phyloP scores from a whole-genome alignment of 2,888 invertebrate species.

The Morpho achilles region DNA sequence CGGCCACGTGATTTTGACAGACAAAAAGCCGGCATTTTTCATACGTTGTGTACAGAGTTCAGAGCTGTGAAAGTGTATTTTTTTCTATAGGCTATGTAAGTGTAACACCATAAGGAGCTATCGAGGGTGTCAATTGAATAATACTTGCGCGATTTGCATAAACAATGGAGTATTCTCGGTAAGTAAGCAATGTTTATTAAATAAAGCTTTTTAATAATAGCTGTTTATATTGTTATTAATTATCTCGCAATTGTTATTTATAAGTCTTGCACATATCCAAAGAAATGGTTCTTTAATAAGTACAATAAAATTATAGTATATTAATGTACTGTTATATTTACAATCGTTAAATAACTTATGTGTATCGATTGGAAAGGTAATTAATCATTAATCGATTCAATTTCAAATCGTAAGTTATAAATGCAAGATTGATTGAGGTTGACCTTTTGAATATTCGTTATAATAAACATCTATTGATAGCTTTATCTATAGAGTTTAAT shows the following conservation, averaged over 20 bases:
- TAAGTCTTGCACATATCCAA: not conserved
- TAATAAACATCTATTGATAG: conserved; percentile 9
- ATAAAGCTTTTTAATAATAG: conserved; percentile 10
- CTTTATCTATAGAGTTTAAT: conserved; percentile 35
- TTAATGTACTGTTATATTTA: too few species aligned
- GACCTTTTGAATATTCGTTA: conserved; percentile 5
- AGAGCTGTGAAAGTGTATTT: conserved; percentile 53
- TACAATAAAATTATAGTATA: too few species aligned
- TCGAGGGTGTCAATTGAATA: conserved; percentile 31
- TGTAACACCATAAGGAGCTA: conserved; percentile 42
- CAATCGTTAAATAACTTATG: not conserved
- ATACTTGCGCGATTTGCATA: conserved; percentile 37
- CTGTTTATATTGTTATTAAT: conserved; percentile 3
- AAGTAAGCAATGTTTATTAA: conserved; percentile 11
- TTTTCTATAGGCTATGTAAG: conserved; percentile 43
- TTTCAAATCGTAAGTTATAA: too few species aligned
- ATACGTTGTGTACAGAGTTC: conserved; percentile 40
- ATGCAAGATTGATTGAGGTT: too few species aligned
- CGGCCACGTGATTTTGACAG: conserved; percentile 74
- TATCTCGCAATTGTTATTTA: conserved; percentile 1
- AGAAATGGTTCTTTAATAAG: too few species aligned
- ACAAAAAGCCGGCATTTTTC: conserved; percentile 49
- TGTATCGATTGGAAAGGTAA: not conserved
- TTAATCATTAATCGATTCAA: too few species aligned
- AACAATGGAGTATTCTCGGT: conserved; percentile 64